Conservation (phyloP, 2,113 vertebrate genomes). For the Castor canadensis region DNA sequence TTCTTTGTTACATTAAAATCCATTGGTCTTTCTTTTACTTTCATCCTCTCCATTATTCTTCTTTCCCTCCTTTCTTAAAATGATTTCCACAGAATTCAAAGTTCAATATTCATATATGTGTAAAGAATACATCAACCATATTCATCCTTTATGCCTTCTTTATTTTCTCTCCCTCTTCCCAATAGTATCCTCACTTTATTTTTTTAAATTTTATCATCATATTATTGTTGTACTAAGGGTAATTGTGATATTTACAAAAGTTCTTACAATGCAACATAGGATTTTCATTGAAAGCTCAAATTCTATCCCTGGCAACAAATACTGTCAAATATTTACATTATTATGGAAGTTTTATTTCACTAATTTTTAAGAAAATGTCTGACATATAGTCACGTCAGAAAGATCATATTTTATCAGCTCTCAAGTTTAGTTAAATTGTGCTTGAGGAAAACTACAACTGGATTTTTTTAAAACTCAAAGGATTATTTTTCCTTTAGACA, state of each 20-base stretch:
- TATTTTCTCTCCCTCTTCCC: too few relatives aligned
- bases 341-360: not conserved
- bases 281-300: too few relatives aligned
- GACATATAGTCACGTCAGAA: not conserved
- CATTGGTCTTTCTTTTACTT: not conserved
- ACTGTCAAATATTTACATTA: slow-evolving; percentile 26
- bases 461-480: not conserved
- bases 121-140: too few relatives aligned
- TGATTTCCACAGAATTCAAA: too few relatives aligned
- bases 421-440: not conserved
- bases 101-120: too few relatives aligned
- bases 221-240: too few relatives aligned
- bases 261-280: too few relatives aligned
- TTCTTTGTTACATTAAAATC: not conserved
- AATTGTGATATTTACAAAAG: too few relatives aligned
- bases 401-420: not conserved
- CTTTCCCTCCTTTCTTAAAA: too few relatives aligned
- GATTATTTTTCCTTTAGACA: not conserved
- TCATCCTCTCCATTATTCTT: too few relatives aligned
- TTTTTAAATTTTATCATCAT: slow-evolving; percentile 9
- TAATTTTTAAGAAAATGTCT: slow-evolving; percentile 18
- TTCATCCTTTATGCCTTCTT: too few relatives aligned
- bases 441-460: not conserved
- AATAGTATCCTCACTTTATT: too few relatives aligned
- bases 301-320: not conserved